Conservation (phyloP, 2,113 vertebrate genomes). For the Nothobranchius furzeri region DNA sequence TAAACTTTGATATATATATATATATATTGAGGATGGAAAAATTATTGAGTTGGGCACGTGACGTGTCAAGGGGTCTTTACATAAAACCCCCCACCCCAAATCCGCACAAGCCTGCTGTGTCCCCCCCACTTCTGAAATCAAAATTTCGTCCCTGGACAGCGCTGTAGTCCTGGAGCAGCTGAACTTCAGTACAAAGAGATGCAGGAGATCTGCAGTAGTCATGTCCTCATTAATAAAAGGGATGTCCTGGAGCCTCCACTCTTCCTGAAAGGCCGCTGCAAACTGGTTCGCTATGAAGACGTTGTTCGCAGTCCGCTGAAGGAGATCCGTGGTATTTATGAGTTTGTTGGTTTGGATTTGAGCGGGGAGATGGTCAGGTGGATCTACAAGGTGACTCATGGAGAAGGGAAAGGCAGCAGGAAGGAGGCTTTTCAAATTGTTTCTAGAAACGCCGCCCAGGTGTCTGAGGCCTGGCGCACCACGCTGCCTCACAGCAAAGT, state of each 20-base stretch:
- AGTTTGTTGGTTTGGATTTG: constrained; percentile 85
- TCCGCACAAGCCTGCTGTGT: no score
- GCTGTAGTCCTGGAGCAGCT: constrained; percentile 81
- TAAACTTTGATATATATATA: no score
- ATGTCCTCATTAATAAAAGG: constrained; percentile 87
- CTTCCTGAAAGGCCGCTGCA: constrained; percentile 89
- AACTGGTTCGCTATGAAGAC: constrained; percentile 93
- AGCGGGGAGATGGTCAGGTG: constrained; percentile 81
- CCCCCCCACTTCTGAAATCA: no score
- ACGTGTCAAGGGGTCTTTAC: no score
- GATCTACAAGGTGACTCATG: constrained; percentile 91
- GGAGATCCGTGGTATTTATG: constrained; percentile 84
- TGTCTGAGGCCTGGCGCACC: constrained; percentile 93
- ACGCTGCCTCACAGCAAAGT: constrained; percentile 83
- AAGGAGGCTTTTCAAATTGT: constrained; percentile 90
- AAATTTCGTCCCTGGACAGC: no score
- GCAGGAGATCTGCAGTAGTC: constrained; percentile 91
- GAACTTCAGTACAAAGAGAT: constrained; percentile 83
- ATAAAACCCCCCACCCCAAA: no score
- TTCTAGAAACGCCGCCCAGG: constrained; percentile 86
- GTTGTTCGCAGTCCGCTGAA: constrained; percentile 82
- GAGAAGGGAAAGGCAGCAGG: constrained; percentile 79
- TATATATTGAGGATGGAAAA: no score
- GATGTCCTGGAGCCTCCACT: constrained; percentile 83
- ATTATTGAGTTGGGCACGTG: no score